These are phyloP conservation scores for Bilobella aurantiaca DNA, from an alignment of 1,140 invertebrate genomes.

Conservation along the genomic window DNA sequence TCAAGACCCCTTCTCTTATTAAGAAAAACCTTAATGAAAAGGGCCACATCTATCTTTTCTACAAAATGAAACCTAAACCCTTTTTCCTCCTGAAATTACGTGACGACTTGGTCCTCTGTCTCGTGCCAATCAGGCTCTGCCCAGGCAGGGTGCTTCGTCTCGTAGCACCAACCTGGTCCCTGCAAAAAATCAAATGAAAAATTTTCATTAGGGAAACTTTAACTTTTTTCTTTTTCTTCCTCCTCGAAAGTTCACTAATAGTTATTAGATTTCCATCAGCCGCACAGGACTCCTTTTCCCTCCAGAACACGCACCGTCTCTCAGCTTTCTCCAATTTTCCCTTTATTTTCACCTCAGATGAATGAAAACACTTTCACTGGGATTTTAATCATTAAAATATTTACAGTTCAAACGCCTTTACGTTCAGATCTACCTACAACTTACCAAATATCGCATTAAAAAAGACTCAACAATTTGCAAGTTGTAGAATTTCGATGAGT, in stretches of 20 bases:
- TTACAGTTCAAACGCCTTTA: too few species aligned
- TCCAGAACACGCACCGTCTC: too few species aligned
- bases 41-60: background rate
- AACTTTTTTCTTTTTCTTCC: constrained; percentile 20
- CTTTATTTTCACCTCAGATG: too few species aligned
- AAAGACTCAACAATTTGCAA: too few species aligned
- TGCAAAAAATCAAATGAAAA: constrained; percentile 38
- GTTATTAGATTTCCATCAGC: constrained; percentile 8
- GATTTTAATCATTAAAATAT: too few species aligned
- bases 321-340: too few species aligned
- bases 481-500: too few species aligned
- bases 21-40: background rate
- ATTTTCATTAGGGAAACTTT: background rate
- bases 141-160: constrained; percentile 78
- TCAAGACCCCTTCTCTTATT: too few species aligned
- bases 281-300: too few species aligned
- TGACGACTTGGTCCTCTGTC: constrained; percentile 29
- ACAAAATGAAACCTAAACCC: background rate
- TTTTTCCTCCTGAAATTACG: background rate
- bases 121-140: constrained; percentile 69
- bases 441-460: too few species aligned
- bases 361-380: too few species aligned
- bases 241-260: constrained; percentile 23
- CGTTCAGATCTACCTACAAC: too few species aligned
- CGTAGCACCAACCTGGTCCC: constrained; percentile 80